These are phyloP conservation scores for Eriocheir sinensis DNA, from an alignment of 1,140 invertebrate species.

Conservation along the genomic window DNA sequence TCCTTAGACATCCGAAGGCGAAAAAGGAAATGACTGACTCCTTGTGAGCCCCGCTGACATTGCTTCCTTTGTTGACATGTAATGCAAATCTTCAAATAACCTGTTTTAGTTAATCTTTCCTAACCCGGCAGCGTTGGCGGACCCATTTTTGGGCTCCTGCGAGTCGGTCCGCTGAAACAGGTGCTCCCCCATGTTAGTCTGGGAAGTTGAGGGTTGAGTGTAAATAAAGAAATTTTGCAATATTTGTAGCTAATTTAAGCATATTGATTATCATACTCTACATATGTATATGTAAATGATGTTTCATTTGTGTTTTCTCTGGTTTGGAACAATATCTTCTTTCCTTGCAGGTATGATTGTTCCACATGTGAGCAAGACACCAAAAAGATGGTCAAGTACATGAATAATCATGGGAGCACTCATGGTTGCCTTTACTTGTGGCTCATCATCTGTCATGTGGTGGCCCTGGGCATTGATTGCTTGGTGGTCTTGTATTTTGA, in stretches of 20 bases:
- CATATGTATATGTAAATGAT: neutral
- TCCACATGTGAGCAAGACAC: constrained; percentile 36
- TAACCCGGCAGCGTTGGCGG: no score
- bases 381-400: neutral
- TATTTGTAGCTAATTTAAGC: neutral
- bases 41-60: no score
- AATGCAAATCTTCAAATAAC: neutral
- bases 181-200: no score
- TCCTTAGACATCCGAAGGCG: no score
- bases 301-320: neutral
- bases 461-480: neutral
- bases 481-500: neutral
- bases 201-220: no score
- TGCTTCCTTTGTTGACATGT: neutral
- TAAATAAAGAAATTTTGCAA: neutral
- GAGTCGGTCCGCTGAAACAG: no score
- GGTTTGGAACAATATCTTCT: neutral
- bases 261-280: no score
- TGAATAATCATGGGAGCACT: constrained; percentile 10
- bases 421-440: constrained; percentile 28
- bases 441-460: constrained; percentile 33
- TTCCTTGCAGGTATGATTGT: constrained; percentile 41
- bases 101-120: neutral
- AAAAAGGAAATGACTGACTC: no score
- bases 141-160: no score